Base-by-base conservation (phyloP, 2,797 vertebrate genomes). In the Mormyrops boulengeri region DNA sequence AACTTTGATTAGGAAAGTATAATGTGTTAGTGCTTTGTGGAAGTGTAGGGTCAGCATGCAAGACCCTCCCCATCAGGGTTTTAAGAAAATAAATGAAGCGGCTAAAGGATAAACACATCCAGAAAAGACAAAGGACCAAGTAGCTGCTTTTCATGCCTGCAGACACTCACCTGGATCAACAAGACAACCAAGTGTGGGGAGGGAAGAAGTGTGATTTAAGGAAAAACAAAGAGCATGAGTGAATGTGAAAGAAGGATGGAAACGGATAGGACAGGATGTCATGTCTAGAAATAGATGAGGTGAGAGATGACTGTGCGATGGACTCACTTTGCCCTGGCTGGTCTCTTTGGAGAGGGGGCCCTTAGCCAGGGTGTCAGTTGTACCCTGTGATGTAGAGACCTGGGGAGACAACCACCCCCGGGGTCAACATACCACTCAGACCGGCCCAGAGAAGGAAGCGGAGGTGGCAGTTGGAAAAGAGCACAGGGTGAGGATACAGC, bases 321-420 rank as follows among this genome's bases (percentile, higher is more conserved):
- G 92, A 96, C 96, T 96, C 95, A 96, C 96, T 95, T 92, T 96
- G 94, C 95, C 94, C 95, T 96, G 95, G 95, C 92, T 91, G 60
- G 93, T 91, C 89, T 94, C 93, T 93, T 94, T 94, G 92, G 94
- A 92, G 92, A 94, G 90, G 91, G 95, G 94, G 49, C 30, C 89
- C 55, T 91, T 90, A 90, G 92, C 88, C 91, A 91, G 91, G 80
- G 95, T 91, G 85, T 91, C 92, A 91, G 95, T 92, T 95, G 95
- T 96, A 95, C 94, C 95, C 94, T 92, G 93, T 93, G 93, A 91
- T 93, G 95, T 94, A 91, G 95, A 94, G 89, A 95, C 95, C 96
- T 96, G 94, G 89, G 92, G 94, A 95, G 93, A 95, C 92, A 95
- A 95, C 91, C 92, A 94, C 87, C 93, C 91, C 93, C 92, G 77